phyloP scores from a whole-genome alignment of 2,797 vertebrate species.

The Syndactyla subalaris region DNA sequence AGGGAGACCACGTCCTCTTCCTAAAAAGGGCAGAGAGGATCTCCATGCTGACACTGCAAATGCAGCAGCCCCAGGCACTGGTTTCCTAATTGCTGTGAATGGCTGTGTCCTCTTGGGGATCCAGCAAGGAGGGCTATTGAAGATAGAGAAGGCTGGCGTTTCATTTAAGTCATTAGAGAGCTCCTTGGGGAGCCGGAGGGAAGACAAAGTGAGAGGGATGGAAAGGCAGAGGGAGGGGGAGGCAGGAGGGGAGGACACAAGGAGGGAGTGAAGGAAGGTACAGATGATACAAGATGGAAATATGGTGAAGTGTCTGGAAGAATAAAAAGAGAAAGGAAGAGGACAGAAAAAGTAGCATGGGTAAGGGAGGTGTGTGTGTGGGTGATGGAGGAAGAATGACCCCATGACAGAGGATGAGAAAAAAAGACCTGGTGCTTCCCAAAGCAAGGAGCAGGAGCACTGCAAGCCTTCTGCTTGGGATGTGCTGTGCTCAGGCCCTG shows the following conservation, averaged over 20 bases:
- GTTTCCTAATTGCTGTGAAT: slow-evolving; percentile 32
- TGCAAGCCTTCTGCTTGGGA: not conserved
- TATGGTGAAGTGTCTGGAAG: not conserved
- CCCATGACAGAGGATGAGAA: not conserved
- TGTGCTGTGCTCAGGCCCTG: not conserved
- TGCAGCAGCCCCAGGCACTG: not conserved
- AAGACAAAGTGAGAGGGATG: not conserved
- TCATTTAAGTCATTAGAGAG: slow-evolving; percentile 40
- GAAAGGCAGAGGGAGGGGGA: not conserved
- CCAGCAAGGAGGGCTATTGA: not conserved
- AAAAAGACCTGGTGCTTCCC: not conserved
- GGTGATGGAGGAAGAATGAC: not conserved
- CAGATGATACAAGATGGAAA: not conserved
- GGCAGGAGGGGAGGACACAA: not conserved
- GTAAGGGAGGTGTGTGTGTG: accelerated
- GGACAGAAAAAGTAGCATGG: not conserved
- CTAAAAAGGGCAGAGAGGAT: not conserved
- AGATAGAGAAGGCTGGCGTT: not conserved
- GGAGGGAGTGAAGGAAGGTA: not conserved
- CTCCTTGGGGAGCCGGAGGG: not conserved
- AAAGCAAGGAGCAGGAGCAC: not conserved
- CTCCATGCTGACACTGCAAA: not conserved
- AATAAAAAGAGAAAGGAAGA: not conserved
- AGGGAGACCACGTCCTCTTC: not conserved
- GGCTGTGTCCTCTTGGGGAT: slow-evolving; percentile 11